These are phyloP conservation scores for Drosophila meridionalis DNA, from an alignment of 2,888 invertebrate genomes.

Conservation along the genomic window DNA sequence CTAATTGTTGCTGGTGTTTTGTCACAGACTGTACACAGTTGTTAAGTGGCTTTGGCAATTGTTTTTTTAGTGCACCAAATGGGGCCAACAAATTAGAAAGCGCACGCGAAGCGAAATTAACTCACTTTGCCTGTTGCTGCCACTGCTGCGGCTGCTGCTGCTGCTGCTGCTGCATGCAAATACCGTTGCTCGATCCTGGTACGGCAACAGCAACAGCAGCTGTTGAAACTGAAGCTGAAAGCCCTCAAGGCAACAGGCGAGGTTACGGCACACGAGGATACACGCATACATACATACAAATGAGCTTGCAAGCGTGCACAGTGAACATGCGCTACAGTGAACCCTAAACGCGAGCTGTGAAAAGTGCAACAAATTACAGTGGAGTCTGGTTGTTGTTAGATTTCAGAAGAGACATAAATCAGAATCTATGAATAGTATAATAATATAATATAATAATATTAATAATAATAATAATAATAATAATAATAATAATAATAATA, in stretches of 20 bases:
- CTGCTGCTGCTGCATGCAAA: slow-evolving; percentile 15
- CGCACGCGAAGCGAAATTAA: slow-evolving; percentile 27
- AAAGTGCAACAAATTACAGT: not conserved
- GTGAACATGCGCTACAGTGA: not conserved
- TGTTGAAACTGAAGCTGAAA: slow-evolving; percentile 17
- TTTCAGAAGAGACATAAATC: no score
- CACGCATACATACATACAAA: slow-evolving; percentile 3
- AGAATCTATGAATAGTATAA: no score
- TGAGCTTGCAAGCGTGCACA: slow-evolving; percentile 12
- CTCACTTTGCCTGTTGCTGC: slow-evolving; percentile 30
- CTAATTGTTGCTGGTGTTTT: slow-evolving; percentile 3
- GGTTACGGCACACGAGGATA: slow-evolving; percentile 15
- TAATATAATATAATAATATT: no score
- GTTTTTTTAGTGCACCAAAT: slow-evolving; percentile 34
- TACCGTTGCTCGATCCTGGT: slow-evolving; percentile 9
- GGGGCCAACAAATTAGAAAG: slow-evolving; percentile 22
- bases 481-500: no score
- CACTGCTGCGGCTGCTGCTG: slow-evolving; percentile 1
- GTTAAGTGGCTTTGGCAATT: slow-evolving; percentile 32
- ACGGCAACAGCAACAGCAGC: not conserved
- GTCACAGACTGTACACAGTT: slow-evolving; percentile 16
- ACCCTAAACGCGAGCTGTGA: not conserved
- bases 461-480: no score
- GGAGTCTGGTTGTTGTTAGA: no score
- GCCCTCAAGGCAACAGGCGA: slow-evolving; percentile 47